Evolutionary conservation across 1,140 invertebrate species (phyloP), one percentile per base, ranked within the genome.

Genomic region (Linepithema humile): DNA sequence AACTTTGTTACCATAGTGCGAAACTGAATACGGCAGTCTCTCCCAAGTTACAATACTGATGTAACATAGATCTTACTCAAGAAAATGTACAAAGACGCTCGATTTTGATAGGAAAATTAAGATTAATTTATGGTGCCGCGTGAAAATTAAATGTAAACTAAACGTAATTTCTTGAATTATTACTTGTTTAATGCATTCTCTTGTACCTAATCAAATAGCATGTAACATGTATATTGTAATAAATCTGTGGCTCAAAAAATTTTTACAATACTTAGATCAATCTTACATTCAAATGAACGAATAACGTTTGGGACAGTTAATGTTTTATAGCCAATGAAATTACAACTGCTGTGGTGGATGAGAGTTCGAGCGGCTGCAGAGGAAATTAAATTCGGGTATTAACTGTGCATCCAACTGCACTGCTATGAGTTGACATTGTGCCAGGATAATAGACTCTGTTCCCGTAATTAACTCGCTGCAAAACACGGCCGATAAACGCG

Each of bases 381-480:
- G 80, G 72, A 86, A 88, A 88, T 87, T 85, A 88, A 85, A 89
- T 88, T 89, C 82, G 67, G 86, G 86, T 85, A 86, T 89, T 89
- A 89, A 88, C 82, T 67, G 70, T 83, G 72, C 73, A 88, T 65
- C 60, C 74, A 88, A 88, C 78, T 69, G 83, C 80, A 67, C 59
- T 17, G 53, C 48, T 84, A 84, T 86, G 53, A 75, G 87, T 88
- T 89, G 88, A 89, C 85, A 89, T 73, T 84, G 82, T 75, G 57
- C 75, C 85, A 60, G 87, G 64, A 86, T 89, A 89, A 89, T 89
- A 86, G 88, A 89, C 87, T 84, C 85, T 67, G 70, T 70, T 60
- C 40, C 59, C 87, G 84, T 90, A 89, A 91, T 91, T 90, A 91
- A 90, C 85, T 85, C 60, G 43, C 57, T 80, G 83, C 67, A 87